A percentile compares a stretch with the other conserved stretches of the same genome.
Evolutionary conservation across 2,113 vertebrate species (phyloP).

Genomic region (Oncorhynchus clarkii): DNA sequence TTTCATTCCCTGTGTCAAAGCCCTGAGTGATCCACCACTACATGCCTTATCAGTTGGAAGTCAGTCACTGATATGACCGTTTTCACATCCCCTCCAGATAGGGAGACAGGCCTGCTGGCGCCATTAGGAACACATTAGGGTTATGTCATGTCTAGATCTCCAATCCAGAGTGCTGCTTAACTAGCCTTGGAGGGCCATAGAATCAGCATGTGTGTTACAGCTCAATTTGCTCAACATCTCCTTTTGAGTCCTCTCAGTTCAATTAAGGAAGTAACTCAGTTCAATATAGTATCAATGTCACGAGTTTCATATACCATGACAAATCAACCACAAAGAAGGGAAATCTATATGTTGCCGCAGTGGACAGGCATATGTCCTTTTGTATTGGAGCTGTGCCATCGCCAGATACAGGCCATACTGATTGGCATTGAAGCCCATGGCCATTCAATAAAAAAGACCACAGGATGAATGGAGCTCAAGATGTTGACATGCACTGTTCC

Average conservation of each 20-base stretch:
- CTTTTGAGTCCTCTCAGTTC: not conserved
- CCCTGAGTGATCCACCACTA: conserved; percentile 37
- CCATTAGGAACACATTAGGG: conserved; percentile 2
- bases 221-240: not conserved
- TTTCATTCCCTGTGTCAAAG: conserved; percentile 45
- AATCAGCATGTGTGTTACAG: not conserved
- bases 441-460: conserved; percentile 36
- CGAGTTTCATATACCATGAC: not conserved
- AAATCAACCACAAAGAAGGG: conserved; percentile 17
- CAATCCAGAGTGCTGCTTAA: conserved; percentile 4
- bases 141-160: conserved; percentile 20
- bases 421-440: conserved; percentile 25
- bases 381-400: conserved; percentile 7
- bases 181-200: not conserved
- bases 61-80: conserved; percentile 45
- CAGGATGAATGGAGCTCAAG: conserved; percentile 46
- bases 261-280: not conserved
- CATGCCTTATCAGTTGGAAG: conserved; percentile 47
- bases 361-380: conserved; percentile 21
- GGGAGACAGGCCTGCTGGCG: conserved; percentile 12
- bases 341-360: conserved; percentile 12
- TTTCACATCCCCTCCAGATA: conserved; percentile 36
- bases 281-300: not conserved
- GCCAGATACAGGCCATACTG: conserved; percentile 43
- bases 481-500: conserved; percentile 43